A percentile compares a stretch with the other conserved stretches of the same genome.
These are phyloP conservation scores for Phycodurus eques DNA, from an alignment of 2,113 vertebrate genomes.

Conservation along the genomic window DNA sequence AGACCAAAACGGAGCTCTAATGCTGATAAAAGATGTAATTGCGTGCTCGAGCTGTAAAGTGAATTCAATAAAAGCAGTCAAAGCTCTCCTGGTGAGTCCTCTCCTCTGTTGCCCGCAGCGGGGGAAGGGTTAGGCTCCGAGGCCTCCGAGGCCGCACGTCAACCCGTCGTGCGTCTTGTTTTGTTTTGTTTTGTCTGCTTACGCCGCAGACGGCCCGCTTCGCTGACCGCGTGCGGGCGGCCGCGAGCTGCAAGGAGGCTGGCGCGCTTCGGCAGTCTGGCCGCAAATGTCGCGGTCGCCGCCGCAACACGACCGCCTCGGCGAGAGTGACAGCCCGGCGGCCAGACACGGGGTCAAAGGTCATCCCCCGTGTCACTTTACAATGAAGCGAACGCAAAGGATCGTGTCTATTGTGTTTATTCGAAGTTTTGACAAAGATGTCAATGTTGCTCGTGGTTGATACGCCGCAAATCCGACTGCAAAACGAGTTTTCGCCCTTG, in stretches of 20 bases:
- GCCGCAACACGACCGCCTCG: conserved; percentile 57
- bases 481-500: too few species aligned
- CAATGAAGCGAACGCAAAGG: background rate
- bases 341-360: conserved; percentile 7
- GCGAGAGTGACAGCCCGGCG: conserved; percentile 40
- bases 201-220: conserved; percentile 37
- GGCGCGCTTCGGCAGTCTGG: conserved; percentile 47
- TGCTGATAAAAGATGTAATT: conserved; percentile 6
- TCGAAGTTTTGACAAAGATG: too few species aligned
- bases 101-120: background rate
- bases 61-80: background rate
- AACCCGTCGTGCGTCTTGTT: conserved; percentile 26
- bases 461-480: too few species aligned
- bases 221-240: conserved; percentile 40
- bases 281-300: conserved; percentile 49
- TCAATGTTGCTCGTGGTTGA: too few species aligned
- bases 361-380: background rate
- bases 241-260: conserved; percentile 40
- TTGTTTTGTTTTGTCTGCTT: conserved; percentile 46
- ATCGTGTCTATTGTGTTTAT: too few species aligned
- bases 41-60: conserved; percentile 13
- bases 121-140: background rate
- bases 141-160: conserved; percentile 2
- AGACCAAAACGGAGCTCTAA: conserved; percentile 71
- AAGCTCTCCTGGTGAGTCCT: background rate